Percentiles rank a stretch among this genome's conserved stretches.
Evolutionary conservation across 1,140 invertebrate genomes (phyloP).

Genomic region (Bombus polaris): DNA sequence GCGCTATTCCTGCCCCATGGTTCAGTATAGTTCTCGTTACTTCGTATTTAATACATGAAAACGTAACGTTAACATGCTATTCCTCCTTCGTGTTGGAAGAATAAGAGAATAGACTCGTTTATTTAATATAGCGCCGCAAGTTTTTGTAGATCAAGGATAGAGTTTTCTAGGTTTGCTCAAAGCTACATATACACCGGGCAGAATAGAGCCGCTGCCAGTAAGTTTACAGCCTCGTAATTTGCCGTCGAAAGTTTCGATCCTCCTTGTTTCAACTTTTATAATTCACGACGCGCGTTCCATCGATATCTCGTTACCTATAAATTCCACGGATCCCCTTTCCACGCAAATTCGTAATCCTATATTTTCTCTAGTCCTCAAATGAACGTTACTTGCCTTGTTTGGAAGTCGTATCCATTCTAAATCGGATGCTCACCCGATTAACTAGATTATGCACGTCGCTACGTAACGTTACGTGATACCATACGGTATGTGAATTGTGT

Average conservation of each 20-base stretch:
- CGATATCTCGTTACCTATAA: slow-evolving; percentile 8
- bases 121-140: neutral
- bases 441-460: slow-evolving; percentile 18
- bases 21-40: too few species aligned
- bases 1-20: too few species aligned
- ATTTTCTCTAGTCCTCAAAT: too few species aligned
- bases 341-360: neutral
- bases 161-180: neutral
- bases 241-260: slow-evolving; percentile 15
- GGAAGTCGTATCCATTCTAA: neutral
- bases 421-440: neutral
- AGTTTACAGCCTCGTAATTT: slow-evolving; percentile 25
- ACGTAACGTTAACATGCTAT: too few species aligned
- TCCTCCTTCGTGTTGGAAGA: too few species aligned
- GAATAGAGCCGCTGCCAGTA: neutral
- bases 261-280: slow-evolving; percentile 24
- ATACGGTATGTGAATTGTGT: neutral
- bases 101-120: neutral
- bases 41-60: too few species aligned
- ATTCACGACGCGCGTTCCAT: neutral
- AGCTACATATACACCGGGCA: neutral
- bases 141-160: slow-evolving; percentile 18
- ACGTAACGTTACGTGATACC: neutral
- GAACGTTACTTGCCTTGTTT: neutral
- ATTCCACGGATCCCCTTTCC: neutral